phyloP scores from a whole-genome alignment of 2,113 vertebrate genomes.

The Protobothrops mucrosquamatus region DNA sequence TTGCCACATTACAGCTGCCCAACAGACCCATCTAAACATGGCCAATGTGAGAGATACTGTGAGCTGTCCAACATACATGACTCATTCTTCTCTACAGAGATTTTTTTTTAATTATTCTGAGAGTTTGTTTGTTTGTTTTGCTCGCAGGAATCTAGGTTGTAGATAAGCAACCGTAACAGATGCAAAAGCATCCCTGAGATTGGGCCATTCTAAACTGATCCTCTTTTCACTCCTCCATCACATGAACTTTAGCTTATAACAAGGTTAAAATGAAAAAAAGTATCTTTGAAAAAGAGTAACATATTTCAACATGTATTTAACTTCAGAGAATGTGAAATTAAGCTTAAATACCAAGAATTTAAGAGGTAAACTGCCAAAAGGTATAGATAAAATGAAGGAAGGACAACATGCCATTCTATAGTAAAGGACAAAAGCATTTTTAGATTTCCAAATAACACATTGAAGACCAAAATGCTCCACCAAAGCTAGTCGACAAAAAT shows the following conservation, averaged over 20 bases:
- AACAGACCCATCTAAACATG: neutral
- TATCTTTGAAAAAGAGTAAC: neutral
- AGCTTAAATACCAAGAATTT: neutral
- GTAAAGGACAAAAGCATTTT: constrained; percentile 36
- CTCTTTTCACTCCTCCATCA: neutral
- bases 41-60: neutral
- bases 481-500: constrained; percentile 27
- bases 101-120: neutral
- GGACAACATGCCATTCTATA: constrained; percentile 2
- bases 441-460: constrained; percentile 28
- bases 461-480: constrained; percentile 36
- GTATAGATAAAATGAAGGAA: neutral
- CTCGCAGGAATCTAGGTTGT: neutral
- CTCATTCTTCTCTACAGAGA: neutral
- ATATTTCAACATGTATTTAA: neutral
- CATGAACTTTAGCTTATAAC: neutral
- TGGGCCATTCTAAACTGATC: neutral
- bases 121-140: no score
- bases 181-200: neutral
- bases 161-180: neutral
- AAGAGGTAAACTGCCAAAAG: neutral
- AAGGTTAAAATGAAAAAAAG: neutral
- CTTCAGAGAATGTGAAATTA: neutral
- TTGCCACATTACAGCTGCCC: neutral
- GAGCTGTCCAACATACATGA: neutral